These are phyloP conservation scores for Theodoxus fluviatilis DNA, from an alignment of 2,888 invertebrate genomes.

Conservation along the genomic window DNA sequence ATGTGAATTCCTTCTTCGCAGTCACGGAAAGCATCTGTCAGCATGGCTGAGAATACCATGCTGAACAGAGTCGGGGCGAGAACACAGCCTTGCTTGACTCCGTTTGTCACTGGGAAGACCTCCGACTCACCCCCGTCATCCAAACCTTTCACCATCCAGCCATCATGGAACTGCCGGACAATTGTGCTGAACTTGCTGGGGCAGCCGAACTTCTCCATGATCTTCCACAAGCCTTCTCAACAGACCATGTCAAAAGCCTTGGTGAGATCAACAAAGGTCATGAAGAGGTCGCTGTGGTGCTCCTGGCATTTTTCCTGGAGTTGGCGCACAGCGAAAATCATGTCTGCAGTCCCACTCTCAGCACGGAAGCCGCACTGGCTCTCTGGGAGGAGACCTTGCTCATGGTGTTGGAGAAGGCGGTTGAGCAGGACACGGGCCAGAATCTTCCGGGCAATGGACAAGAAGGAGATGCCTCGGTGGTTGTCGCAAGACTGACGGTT, in stretches of 20 bases:
- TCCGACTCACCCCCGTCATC: too few relatives aligned
- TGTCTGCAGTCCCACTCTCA: constrained; percentile 15
- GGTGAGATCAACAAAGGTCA: constrained; percentile 32
- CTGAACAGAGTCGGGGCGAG: too few relatives aligned
- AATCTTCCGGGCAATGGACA: constrained; percentile 31
- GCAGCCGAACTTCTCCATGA: too few relatives aligned
- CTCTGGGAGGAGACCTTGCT: constrained; percentile 19
- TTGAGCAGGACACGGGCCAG: constrained; percentile 31
- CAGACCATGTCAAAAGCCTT: constrained; percentile 34
- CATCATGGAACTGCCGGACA: too few relatives aligned
- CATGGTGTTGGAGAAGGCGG: constrained; percentile 8
- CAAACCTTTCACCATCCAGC: too few relatives aligned
- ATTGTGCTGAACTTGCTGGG: too few relatives aligned
- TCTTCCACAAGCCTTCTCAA: constrained; percentile 19
- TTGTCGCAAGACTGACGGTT: constrained; percentile 29
- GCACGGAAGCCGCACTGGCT: constrained; percentile 23
- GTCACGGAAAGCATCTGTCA: too few relatives aligned
- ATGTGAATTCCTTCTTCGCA: too few relatives aligned
- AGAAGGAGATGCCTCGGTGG: constrained; percentile 29
- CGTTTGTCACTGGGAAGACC: too few relatives aligned
- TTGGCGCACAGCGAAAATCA: constrained; percentile 26
- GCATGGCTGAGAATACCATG: too few relatives aligned
- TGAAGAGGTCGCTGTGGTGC: constrained; percentile 23
- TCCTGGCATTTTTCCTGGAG: constrained; percentile 32
- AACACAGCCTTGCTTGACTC: too few relatives aligned